Conservation (phyloP, 2,797 vertebrate species). For the Acanthurus tractus region DNA sequence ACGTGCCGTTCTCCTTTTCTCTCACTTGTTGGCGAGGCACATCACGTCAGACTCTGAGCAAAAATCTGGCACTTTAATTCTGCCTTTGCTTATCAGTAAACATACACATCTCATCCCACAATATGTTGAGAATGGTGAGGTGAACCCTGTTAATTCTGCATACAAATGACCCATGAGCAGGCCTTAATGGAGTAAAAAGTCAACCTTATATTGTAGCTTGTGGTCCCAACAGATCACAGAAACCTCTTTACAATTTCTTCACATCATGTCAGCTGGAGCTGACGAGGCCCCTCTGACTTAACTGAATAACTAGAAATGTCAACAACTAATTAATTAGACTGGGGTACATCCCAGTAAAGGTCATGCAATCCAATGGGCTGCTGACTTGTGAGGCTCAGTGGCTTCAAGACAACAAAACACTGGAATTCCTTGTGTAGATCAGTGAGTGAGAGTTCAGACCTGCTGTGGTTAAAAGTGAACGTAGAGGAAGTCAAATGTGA, state of each 20-base stretch:
- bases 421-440: conserved; percentile 18
- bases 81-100: conserved; percentile 46
- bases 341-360: conserved; percentile 65
- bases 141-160: conserved; percentile 38
- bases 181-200: conserved; percentile 38
- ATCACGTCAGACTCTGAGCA: conserved; percentile 29
- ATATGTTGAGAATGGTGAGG: conserved; percentile 11
- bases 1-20: conserved; percentile 18
- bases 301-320: conserved; percentile 73
- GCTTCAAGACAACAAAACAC: conserved; percentile 6
- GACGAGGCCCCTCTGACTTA: conserved; percentile 48
- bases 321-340: conserved; percentile 76
- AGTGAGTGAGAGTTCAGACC: not conserved
- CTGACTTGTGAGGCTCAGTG: conserved; percentile 39
- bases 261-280: conserved; percentile 58
- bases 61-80: conserved; percentile 27
- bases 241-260: conserved; percentile 58
- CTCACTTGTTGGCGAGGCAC: conserved; percentile 32
- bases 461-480: not conserved
- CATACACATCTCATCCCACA: conserved; percentile 25
- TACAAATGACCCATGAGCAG: conserved; percentile 39
- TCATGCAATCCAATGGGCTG: conserved; percentile 55
- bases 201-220: conserved; percentile 39
- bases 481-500: not conserved
- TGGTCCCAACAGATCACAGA: conserved; percentile 26